Base-by-base conservation (phyloP, 2,113 vertebrate genomes). In the Tangachromis dhanisi region DNA sequence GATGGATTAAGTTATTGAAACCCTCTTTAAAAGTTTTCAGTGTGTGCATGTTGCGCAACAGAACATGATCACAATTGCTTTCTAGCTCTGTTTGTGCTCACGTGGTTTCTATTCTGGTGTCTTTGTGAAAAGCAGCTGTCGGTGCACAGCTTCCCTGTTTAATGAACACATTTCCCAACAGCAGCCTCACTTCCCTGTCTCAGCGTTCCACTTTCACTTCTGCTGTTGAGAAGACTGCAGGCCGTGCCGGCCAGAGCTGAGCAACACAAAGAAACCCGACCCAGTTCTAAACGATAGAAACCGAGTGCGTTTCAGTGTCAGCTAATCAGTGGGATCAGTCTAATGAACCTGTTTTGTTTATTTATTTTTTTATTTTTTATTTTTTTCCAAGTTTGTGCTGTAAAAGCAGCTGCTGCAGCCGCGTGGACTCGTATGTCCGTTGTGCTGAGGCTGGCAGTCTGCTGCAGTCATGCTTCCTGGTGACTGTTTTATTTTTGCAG, bases 161-260 rank as follows among this genome's bases (percentile, higher is more conserved):
- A 53, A 47, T 47, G n/a, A 66, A 81, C 90, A 84, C 55, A 73
- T 95, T 91, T 16, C 89, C 19, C 33, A 89, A 92, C 21, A 40
- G 47, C 78, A 40, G 51, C 71, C n/a, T 63, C 84, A 93, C 94
- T 95, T 95, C 94, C 92, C 90, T 81, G 92, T 96, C 92, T 94
- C 84, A 40, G 54, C 13, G 3, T 3, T 1, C 0, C 5, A 86
- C 90, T 95, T 93, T 95, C 95, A 90, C 85, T 96, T 95, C 97
- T 95, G 87, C 83, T 89, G 92, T 91, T 55, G n/a, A 51, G 19
- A 71, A 16, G 5, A 6, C 73, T 7, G 63, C 40, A 47, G 19
- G 82, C 88, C 21, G 8, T 1, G 8, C n/a, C 54, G 24, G 78
- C 12, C 40, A 8, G 4, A 4, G 45, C 3, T 17, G 17, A 80